Evolutionary conservation across 92 coral and sea anemone genomes (phyloP).

Genomic region (Porites evermanni): DNA sequence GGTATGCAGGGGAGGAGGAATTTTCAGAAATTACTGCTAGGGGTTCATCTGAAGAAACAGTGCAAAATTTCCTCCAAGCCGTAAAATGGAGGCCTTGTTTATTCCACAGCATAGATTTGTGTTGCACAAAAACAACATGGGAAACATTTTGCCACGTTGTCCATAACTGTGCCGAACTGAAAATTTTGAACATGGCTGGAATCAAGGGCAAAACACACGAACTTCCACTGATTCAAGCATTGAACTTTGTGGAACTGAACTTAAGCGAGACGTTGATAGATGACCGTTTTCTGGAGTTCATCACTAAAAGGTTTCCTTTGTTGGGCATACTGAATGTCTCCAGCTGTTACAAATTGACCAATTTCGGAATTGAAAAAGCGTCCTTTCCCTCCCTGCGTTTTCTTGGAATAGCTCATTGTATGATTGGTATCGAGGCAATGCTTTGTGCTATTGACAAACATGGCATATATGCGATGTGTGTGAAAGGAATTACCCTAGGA

Average conservation of each 20-base stretch:
- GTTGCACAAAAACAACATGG: constrained; percentile 21
- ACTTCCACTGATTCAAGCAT: constrained; percentile 1
- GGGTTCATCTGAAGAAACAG: background rate
- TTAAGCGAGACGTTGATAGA: constrained; percentile 18
- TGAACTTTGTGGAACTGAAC: constrained; percentile 10
- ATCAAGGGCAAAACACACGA: background rate
- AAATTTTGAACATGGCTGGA: constrained; percentile 14
- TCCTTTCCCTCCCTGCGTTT: constrained; percentile 5
- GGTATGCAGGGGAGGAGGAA: background rate
- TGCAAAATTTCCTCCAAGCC: constrained; percentile 6
- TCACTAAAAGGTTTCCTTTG: background rate
- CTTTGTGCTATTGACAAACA: constrained; percentile 2
- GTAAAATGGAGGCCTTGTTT: constrained; percentile 20
- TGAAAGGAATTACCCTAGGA: constrained; percentile 1
- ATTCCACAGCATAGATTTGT: constrained; percentile 10
- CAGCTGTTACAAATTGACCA: constrained; percentile 10
- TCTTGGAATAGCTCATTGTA: constrained; percentile 10
- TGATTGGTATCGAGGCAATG: background rate
- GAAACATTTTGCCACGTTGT: background rate
- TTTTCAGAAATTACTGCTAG: constrained; percentile 6
- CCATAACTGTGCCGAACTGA: constrained; percentile 2
- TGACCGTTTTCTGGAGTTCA: background rate
- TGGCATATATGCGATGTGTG: constrained; percentile 15
- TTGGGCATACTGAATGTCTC: constrained; percentile 22
- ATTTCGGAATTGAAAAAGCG: constrained; percentile 2